phyloP scores from a whole-genome alignment of 2,888 invertebrate genomes.

The Tenthredo amoena region DNA sequence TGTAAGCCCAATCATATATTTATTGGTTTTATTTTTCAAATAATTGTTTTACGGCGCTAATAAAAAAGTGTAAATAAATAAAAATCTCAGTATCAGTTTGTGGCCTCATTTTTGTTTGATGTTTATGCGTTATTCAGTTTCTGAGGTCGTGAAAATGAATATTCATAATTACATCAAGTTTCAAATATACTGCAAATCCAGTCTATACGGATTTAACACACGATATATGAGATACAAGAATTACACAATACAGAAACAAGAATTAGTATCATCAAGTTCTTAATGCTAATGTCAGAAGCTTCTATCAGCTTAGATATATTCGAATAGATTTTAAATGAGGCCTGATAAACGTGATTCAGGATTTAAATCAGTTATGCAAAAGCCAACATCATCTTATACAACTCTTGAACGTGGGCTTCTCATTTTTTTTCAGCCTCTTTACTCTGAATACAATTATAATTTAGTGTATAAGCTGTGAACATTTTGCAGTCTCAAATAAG shows the following conservation, averaged over 20 bases:
- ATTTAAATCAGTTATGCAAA: neutral
- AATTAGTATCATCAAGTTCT: neutral
- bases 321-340: neutral
- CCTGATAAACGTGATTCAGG: neutral
- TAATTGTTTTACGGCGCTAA: neutral
- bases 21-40: neutral
- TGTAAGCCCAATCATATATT: neutral
- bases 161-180: neutral
- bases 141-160: neutral
- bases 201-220: neutral
- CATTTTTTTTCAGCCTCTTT: neutral
- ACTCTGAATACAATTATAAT: neutral
- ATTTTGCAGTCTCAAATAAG: neutral
- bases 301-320: neutral
- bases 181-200: neutral
- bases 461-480: neutral
- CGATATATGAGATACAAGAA: neutral
- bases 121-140: neutral
- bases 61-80: neutral
- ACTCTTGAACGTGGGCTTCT: constrained; percentile 4
- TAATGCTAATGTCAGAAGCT: neutral
- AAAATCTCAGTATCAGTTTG: neutral
- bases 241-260: neutral
- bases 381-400: neutral
- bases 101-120: constrained; percentile 12